These are phyloP conservation scores for Halcyon badia DNA, from an alignment of 2,797 vertebrate genomes.

Conservation along the genomic window DNA sequence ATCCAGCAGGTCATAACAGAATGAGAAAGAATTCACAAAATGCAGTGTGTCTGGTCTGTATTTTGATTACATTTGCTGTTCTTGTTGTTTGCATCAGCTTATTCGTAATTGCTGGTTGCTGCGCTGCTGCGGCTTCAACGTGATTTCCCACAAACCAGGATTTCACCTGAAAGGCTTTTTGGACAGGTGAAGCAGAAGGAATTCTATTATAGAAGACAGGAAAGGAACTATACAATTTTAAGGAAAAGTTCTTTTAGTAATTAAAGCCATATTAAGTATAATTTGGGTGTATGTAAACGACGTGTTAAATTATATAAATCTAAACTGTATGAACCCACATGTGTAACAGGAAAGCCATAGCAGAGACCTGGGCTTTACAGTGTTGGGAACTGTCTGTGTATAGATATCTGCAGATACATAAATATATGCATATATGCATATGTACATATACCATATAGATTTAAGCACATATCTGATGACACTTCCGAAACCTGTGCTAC, in stretches of 20 bases:
- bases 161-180: constrained; percentile 33
- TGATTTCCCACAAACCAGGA: constrained; percentile 60
- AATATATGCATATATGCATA: not conserved
- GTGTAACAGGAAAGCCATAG: not conserved
- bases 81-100: constrained; percentile 53
- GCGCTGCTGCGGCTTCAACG: not conserved
- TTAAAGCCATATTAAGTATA: constrained; percentile 45
- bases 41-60: constrained; percentile 45
- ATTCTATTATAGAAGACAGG: not conserved
- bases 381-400: not conserved
- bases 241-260: constrained; percentile 9
- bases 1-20: constrained; percentile 21
- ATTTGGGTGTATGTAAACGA: not conserved
- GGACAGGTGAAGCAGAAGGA: not conserved
- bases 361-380: not conserved
- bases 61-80: constrained; percentile 62
- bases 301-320: not conserved
- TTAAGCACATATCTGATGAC: not conserved
- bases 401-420: not conserved
- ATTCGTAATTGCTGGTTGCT: constrained; percentile 61
- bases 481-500: not conserved
- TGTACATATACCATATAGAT: not conserved
- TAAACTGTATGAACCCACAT: not conserved
- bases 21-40: constrained; percentile 47
- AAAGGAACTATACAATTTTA: not conserved